Percentiles rank a stretch among this genome's conserved stretches.
Evolutionary conservation across 2,797 vertebrate species (phyloP).

Genomic region (Periparus ater): DNA sequence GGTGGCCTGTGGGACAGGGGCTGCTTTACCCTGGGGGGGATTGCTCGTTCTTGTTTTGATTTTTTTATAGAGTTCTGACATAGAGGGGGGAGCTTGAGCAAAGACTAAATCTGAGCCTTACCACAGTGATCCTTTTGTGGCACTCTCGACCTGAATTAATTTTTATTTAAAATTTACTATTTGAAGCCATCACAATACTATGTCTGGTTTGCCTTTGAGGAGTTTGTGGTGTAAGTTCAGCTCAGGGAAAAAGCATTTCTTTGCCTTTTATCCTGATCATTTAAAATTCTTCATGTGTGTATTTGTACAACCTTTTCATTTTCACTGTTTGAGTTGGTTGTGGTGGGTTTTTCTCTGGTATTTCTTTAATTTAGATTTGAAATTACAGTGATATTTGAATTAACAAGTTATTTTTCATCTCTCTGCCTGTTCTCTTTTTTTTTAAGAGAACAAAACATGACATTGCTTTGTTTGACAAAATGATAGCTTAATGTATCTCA

Average conservation of each 20-base stretch:
- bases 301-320: neutral
- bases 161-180: neutral
- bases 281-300: neutral
- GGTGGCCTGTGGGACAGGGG: neutral
- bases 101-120: neutral
- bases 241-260: neutral
- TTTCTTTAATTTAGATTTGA: neutral
- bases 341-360: neutral
- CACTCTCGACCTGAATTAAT: rapidly evolving
- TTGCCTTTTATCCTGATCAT: neutral
- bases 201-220: neutral
- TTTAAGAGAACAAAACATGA: neutral
- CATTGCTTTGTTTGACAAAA: neutral
- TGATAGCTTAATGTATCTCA: neutral
- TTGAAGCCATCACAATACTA: neutral
- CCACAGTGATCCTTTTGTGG: neutral
- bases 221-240: neutral
- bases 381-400: neutral
- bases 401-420: neutral
- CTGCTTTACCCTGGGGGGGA: neutral
- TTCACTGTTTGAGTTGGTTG: neutral
- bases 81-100: neutral
- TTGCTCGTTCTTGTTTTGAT: neutral
- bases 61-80: neutral
- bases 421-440: neutral